These are phyloP conservation scores for Andrena trimmerana DNA, from an alignment of 2,888 invertebrate genomes.

Conservation along the genomic window DNA sequence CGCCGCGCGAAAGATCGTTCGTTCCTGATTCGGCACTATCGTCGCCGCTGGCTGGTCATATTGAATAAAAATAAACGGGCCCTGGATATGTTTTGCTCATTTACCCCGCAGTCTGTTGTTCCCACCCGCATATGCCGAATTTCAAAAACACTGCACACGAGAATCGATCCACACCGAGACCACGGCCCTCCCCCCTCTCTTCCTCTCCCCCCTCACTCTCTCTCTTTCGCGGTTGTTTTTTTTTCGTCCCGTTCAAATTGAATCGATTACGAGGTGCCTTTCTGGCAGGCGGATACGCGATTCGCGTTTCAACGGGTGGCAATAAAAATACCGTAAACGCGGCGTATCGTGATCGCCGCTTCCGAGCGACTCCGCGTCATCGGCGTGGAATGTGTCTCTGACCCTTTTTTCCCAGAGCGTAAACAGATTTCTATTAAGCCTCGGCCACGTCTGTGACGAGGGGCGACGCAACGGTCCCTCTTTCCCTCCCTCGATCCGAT, in stretches of 20 bases:
- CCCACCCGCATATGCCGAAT: constrained; percentile 14
- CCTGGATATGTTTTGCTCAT: constrained; percentile 21
- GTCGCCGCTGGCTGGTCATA: constrained; percentile 41
- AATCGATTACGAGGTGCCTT: constrained; percentile 49
- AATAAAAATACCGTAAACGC: constrained; percentile 51
- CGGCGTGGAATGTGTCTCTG: not conserved
- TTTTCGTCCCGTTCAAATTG: constrained; percentile 34
- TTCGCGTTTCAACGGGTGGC: constrained; percentile 34
- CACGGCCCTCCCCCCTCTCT: not conserved
- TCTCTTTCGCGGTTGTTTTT: constrained; percentile 2
- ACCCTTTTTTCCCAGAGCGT: not conserved
- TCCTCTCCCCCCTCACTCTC: no score
- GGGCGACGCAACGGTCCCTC: not conserved
- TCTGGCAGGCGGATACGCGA: constrained; percentile 18
- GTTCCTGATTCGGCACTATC: constrained; percentile 46
- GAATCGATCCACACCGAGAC: constrained; percentile 28
- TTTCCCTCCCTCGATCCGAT: not conserved
- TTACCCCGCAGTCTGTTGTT: constrained; percentile 6
- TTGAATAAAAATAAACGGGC: constrained; percentile 61
- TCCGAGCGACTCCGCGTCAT: not conserved
- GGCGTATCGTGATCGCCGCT: constrained; percentile 23
- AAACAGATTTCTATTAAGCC: not conserved
- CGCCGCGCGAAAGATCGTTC: constrained; percentile 35
- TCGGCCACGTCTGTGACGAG: not conserved
- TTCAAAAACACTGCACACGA: constrained; percentile 18